Conservation (phyloP, 2,113 vertebrate genomes). For the Rhinopithecus roxellana region DNA sequence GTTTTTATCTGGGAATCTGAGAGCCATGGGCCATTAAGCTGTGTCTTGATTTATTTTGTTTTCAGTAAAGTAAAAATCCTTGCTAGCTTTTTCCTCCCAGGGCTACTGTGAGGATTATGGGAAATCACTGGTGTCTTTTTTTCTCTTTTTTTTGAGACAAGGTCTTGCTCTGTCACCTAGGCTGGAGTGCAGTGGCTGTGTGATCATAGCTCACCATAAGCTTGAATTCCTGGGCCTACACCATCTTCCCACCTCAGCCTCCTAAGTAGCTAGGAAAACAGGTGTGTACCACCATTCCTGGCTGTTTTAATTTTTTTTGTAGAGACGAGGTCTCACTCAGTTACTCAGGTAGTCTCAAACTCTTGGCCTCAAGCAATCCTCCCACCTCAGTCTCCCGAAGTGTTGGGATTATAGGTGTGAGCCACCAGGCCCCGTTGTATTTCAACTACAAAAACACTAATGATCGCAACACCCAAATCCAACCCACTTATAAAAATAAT, state of each 20-base stretch:
- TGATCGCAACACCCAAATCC: too few relatives aligned
- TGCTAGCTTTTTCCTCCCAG: not conserved
- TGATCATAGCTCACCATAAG: not conserved
- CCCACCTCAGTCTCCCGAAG: not conserved
- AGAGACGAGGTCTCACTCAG: not conserved
- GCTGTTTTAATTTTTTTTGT: not conserved
- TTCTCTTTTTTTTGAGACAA: not conserved
- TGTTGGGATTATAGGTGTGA: not conserved
- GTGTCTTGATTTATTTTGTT: not conserved
- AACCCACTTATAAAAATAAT: too few relatives aligned
- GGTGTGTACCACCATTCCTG: not conserved
- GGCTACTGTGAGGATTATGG: not conserved
- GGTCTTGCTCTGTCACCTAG: not conserved
- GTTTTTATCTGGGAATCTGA: not conserved
- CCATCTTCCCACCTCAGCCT: not conserved
- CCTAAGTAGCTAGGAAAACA: not conserved
- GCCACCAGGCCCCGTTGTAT: not conserved
- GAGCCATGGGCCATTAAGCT: not conserved
- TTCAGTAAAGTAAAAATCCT: slow-evolving; percentile 17
- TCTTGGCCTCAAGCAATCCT: not conserved
- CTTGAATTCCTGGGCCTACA: not conserved
- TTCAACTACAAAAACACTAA: too few relatives aligned
- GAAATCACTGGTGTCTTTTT: not conserved
- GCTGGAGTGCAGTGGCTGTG: not conserved
- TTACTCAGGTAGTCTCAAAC: not conserved